Evolutionary conservation across 2,888 invertebrate genomes (phyloP), one percentile per base, ranked within the genome.

Genomic region (Eupithecia vulgata): DNA sequence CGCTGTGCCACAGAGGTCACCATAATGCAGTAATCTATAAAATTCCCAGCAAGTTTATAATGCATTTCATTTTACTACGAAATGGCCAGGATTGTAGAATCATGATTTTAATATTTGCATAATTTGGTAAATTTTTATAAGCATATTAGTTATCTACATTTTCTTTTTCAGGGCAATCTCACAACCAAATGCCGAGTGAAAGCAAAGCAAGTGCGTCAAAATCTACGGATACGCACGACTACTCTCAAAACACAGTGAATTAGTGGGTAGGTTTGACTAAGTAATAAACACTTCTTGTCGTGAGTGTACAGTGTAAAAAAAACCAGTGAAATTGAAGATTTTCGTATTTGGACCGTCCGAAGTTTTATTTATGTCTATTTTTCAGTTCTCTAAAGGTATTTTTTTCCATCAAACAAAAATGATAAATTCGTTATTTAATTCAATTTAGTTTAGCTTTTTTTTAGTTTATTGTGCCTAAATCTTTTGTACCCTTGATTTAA

Each of bases 181-280:
- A 86, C 68, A 83, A 82, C 25, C 88, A 84, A 72, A 79, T 82
- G 68, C 75, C 80, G 6, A 82, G 81, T 81, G 90, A 91, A 30
- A 75, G 76, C 42, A 91, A 88, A 80, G 80, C 78, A 35, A 83
- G 84, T 85, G 86, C 83, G 66, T 80, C 85, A 59, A 90, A 90
- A 83, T 80, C 88, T 0, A 85, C 87, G 15, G 90, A 90, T 67
- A 85, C 86, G 4, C 83, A 83, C 80, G 89, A 90, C 81, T 86
- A 87, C 65, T 76, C 79, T 8, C 85, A 85, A 82, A 81, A 86
- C 75, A 71, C 85, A 85, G 76, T 57, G 57, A 57, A 57, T 57
- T 57, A 57, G 57, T 57, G 10, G 21, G 25, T 57, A 25, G 25
- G 57, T 25, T 25, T 57, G 57, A 57, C 57, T 57, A 57, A 71